Evolutionary conservation across 1,140 invertebrate genomes (phyloP), one percentile per base, ranked within the genome.

Genomic region (Drosophila kikkawai): DNA sequence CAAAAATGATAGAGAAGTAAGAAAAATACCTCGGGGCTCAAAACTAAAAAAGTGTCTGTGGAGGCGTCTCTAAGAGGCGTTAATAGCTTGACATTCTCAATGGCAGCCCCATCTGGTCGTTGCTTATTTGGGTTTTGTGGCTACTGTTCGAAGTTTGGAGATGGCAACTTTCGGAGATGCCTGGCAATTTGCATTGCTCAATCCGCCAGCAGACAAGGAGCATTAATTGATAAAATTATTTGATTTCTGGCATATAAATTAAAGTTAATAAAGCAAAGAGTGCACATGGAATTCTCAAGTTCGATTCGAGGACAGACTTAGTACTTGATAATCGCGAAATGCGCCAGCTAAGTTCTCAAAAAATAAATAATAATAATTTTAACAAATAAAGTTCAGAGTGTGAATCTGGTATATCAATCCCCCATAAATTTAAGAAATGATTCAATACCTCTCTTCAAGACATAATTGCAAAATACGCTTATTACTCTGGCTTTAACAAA

Each of bases 1-100:
- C 41, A 68, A 45, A 41, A 58, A 47, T 44, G 15, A 45, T 55
- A 68, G 48, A 68, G 48, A 68, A 34, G 7, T 63, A 66, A 68
- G 61, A 55, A 75, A 86, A 75, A 66, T 76, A 77, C 75, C 75
- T 77, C 37, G 39, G 39, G 56, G 42, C 56, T 42, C 34, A 29
- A 57, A 39, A 73, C 42, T 42, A 44, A 34, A 67, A 55, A 76
- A 91, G 85, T 85, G 85, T 88, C 69, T 88, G 85, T 83, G 85
- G 85, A 88, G 85, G 85, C 85, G 85, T 85, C 81, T 79, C 85
- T 85, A 90, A 88, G 86, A 90, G 85, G 85, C 85, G 85, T 90
- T 90, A 90, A 90, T 90, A 61, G 81, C 71, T 90, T 90, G 82
- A 91, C 75, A 91, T 91, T 90, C 87, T 80, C 73, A 90, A 84